Evolutionary conservation across 2,113 vertebrate genomes (phyloP), one percentile per base, ranked within the genome.

Genomic region (Dasypus novemcinctus): DNA sequence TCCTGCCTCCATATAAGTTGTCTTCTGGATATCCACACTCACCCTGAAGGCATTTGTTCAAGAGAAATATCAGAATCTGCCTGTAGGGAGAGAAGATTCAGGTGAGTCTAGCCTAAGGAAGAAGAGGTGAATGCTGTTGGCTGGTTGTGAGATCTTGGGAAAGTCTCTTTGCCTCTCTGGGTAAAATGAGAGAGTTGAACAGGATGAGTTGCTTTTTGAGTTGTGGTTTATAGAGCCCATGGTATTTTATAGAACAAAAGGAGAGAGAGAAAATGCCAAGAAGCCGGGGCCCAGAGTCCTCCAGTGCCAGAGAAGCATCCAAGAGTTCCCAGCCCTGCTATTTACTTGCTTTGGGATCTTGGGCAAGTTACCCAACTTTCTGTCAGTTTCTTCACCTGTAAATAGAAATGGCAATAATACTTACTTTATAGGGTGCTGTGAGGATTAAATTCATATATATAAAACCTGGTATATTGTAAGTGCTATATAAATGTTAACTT

Each of bases 281-380:
- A 13, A 23, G 8, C 4, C 36, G 41, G 36, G 21, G 33, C n/a
- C 5, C 29, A 23, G 18, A 69, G 59, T n/a, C 85, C 25, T 92
- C 17, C 29, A 27, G 33, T 33, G 3, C 11, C 15, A 8, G 1
- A 0, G 10, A 10, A 74, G 20, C 74, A 68, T 2, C 12, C 14
- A 25, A 33, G 41, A 1, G 5, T 43, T 52, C 33, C 0, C 59
- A 33, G 71, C 38, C 25, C 43, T 74, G 0, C 66, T 11, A 0
- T n/a, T 43, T 76, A 38, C 46, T 17, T 21, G 27, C 29, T 29
- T 4, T 13, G 4, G 4, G 43, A 21, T 61, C 38, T 27, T 36
- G 21, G 59, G 33, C 57, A 54, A 63, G 7, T 9, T 1, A 61
- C n/a, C 64, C 29, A 5, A 43, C 31, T 69, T 93, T 75, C 88